These are phyloP conservation scores for Galerucella nymphaeae DNA, from an alignment of 2,888 invertebrate genomes.

Conservation along the genomic window DNA sequence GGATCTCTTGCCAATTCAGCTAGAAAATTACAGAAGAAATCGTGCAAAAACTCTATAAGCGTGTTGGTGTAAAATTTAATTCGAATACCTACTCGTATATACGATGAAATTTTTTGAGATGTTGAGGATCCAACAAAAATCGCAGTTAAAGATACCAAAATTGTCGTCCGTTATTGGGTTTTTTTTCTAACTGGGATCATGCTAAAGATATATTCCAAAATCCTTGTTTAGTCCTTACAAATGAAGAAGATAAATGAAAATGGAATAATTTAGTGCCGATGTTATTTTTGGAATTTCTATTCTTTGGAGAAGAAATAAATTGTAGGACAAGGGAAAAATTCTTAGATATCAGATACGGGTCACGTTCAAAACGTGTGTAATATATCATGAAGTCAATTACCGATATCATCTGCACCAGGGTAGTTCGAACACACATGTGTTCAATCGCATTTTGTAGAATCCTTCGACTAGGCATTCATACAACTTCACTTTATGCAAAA, in stretches of 20 bases:
- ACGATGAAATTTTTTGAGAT: background rate
- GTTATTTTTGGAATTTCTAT: background rate
- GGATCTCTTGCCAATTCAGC: constrained; percentile 19
- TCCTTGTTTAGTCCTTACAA: no score
- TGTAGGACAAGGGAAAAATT: background rate
- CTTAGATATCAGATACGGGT: background rate
- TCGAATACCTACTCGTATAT: background rate
- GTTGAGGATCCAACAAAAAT: no score
- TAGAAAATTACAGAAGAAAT: constrained; percentile 15
- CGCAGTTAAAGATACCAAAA: no score
- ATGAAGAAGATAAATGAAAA: no score
- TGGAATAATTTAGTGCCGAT: no score
- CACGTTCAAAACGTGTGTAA: background rate
- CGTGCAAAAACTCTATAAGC: background rate
- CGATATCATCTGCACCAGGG: constrained; percentile 12
- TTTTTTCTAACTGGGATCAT: no score
- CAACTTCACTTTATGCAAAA: background rate
- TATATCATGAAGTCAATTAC: constrained; percentile 10
- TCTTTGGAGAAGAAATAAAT: background rate
- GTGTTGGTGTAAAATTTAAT: background rate
- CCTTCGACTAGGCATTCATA: background rate
- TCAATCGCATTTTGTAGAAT: constrained; percentile 7
- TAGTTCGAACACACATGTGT: constrained; percentile 2
- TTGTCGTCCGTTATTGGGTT: no score
- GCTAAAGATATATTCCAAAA: no score